phyloP scores from a whole-genome alignment of 2,888 invertebrate species.

The Malachius bipustulatus region DNA sequence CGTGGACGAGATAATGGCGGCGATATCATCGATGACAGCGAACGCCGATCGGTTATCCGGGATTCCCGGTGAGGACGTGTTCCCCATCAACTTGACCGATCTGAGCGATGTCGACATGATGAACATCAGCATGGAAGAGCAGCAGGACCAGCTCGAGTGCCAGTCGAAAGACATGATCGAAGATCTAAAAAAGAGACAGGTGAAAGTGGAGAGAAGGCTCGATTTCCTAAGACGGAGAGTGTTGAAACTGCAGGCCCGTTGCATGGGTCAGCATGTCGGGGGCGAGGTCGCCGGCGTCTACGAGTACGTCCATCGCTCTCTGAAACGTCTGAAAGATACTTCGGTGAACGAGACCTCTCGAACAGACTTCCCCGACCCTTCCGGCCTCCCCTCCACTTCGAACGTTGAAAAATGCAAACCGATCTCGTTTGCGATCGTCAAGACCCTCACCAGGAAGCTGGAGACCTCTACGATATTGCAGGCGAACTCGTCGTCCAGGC shows the following conservation, averaged over 20 bases:
- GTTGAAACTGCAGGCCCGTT: slow-evolving; percentile 61
- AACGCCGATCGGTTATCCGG: slow-evolving; percentile 36
- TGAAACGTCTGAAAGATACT: slow-evolving; percentile 27
- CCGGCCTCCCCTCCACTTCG: slow-evolving; percentile 11
- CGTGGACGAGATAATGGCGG: slow-evolving; percentile 59
- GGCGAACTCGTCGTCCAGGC: slow-evolving; percentile 32
- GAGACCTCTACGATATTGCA: slow-evolving; percentile 39
- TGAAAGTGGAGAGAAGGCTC: slow-evolving; percentile 53
- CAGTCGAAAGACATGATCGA: slow-evolving; percentile 42
- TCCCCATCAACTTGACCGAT: slow-evolving; percentile 26
- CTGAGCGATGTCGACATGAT: slow-evolving; percentile 41
- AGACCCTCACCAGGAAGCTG: slow-evolving; percentile 43
- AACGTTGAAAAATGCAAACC: slow-evolving; percentile 32
- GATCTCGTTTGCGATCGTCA: slow-evolving; percentile 42
- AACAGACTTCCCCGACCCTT: slow-evolving; percentile 5
- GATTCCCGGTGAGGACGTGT: slow-evolving; percentile 26
- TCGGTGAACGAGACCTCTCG: slow-evolving; percentile 8
- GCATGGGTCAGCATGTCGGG: slow-evolving; percentile 64
- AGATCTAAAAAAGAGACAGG: slow-evolving; percentile 42
- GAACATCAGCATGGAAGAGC: slow-evolving; percentile 39
- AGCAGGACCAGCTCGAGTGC: slow-evolving; percentile 35
- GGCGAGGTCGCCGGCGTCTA: slow-evolving; percentile 69
- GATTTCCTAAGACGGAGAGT: slow-evolving; percentile 62
- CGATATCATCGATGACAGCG: slow-evolving; percentile 61
- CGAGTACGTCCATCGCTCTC: slow-evolving; percentile 54